A percentile compares a stretch with the other conserved stretches of the same genome.
Evolutionary conservation across 2,888 invertebrate species (phyloP).

Genomic region (Hypolimnas misippus): DNA sequence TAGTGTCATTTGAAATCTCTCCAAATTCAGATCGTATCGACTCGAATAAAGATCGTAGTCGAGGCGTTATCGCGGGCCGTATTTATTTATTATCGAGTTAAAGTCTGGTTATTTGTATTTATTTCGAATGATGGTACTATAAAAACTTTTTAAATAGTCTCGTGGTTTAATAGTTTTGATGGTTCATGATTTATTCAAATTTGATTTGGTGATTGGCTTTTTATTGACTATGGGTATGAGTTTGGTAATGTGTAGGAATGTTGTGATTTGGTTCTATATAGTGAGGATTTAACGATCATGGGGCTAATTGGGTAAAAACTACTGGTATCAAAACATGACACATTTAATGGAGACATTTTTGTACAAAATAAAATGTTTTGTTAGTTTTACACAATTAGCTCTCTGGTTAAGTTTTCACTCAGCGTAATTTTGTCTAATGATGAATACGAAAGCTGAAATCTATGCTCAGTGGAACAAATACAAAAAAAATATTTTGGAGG

Average conservation of each 20-base stretch:
- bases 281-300: no score
- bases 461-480: no score
- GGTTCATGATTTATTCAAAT: neutral
- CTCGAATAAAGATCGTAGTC: slow-evolving; percentile 26
- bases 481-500: no score
- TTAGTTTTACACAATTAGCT: no score
- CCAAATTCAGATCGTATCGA: slow-evolving; percentile 37
- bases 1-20: slow-evolving; percentile 21
- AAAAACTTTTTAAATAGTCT: slow-evolving; percentile 4
- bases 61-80: slow-evolving; percentile 32
- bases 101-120: slow-evolving; percentile 16
- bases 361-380: no score
- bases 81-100: slow-evolving; percentile 26
- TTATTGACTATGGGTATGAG: neutral
- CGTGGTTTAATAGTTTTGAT: neutral
- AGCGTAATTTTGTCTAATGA: no score
- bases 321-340: no score
- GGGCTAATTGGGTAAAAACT: slow-evolving; percentile 46
- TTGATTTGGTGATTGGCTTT: neutral
- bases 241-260: no score
- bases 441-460: no score
- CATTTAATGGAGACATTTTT: no score
- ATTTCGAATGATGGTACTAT: slow-evolving; percentile 7
- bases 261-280: neutral
- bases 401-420: no score